Base-by-base conservation (phyloP, 2,888 invertebrate species). In the Athalia circularis region DNA sequence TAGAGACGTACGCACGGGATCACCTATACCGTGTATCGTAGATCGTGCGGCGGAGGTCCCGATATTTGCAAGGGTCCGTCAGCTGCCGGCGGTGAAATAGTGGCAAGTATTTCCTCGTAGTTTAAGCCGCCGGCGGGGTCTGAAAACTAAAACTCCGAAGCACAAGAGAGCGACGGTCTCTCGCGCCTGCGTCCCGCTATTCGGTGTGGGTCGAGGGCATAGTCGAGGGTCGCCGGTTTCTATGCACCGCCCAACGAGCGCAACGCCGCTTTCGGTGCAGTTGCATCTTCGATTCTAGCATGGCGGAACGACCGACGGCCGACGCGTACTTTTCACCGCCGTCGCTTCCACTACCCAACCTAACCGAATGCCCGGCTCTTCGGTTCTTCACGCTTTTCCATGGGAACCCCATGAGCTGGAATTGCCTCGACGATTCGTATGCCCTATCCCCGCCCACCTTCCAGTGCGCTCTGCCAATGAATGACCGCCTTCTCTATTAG, bases 371-470 rank as follows among this genome's bases (percentile, higher is more conserved):
- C 29, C 29, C n/a, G n/a, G n/a, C 29, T 29, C 29, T 29, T 29
- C 29, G 29, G 57, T 77, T 61, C 47, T n/a, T 72, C 8, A 76
- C 65, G 65, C 50, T 77, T 77, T 77, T 65, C 67, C 77, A 77
- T 82, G 83, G 83, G 82, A 81, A 79, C 82, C 85, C 85, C 85
- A 83, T 86, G 81, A 82, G 82, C 83, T 82, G 84, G 84, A 84
- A 85, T 83, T 62, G 50, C 62, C 64, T 84, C 83, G 82, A 85
- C 82, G 29, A 29, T 29, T 83, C 84, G 84, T 84, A 83, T 86
- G 82, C 84, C 83, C 86, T 88, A 87, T 87, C 85, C 84, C 86
- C 87, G 87, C 87, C 87, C 86, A 87, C 86, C 80, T 82, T 79
- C 85, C 86, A 88, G 85, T 85, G 83, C 81, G 84, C 81, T 80